Percentiles rank a stretch among this genome's conserved stretches.
Conservation (phyloP, 2,888 invertebrate species). For the Busseola fusca region DNA sequence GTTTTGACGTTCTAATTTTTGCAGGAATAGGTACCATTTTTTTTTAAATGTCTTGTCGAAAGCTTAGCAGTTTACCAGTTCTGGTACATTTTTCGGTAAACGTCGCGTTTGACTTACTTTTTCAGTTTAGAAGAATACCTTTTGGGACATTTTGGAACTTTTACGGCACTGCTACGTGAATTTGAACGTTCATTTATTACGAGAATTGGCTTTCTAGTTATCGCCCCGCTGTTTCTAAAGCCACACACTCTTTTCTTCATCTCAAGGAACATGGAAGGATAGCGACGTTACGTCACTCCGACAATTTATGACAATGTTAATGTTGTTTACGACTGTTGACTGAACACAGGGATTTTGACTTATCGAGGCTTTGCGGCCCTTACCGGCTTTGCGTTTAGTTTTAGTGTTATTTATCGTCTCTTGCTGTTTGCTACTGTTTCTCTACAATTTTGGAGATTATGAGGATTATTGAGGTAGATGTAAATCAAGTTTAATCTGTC, state of each 20-base stretch:
- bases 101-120: too few species aligned
- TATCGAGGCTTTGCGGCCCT: slow-evolving; percentile 49
- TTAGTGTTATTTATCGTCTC: slow-evolving; percentile 48
- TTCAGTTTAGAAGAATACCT: too few species aligned
- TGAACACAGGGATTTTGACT: slow-evolving; percentile 56
- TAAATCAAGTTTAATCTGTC: slow-evolving; percentile 40
- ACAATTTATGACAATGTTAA: slow-evolving; percentile 69
- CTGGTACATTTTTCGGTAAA: too few species aligned
- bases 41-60: too few species aligned
- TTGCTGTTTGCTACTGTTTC: slow-evolving; percentile 40
- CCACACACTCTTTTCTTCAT: slow-evolving; percentile 53
- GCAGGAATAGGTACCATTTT: too few species aligned
- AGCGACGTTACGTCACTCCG: slow-evolving; percentile 64
- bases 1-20: too few species aligned
- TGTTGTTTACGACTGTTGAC: slow-evolving; percentile 66
- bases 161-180: too few species aligned
- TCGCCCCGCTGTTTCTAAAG: slow-evolving; percentile 24
- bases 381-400: slow-evolving; percentile 45
- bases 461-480: slow-evolving; percentile 19
- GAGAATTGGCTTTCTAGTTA: too few species aligned
- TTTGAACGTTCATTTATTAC: too few species aligned
- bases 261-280: slow-evolving; percentile 54
- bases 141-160: too few species aligned
- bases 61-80: too few species aligned
- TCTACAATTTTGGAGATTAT: slow-evolving; percentile 29